Evolutionary conservation across 2,888 invertebrate species (phyloP).

Genomic region (Eupithecia exiguata): DNA sequence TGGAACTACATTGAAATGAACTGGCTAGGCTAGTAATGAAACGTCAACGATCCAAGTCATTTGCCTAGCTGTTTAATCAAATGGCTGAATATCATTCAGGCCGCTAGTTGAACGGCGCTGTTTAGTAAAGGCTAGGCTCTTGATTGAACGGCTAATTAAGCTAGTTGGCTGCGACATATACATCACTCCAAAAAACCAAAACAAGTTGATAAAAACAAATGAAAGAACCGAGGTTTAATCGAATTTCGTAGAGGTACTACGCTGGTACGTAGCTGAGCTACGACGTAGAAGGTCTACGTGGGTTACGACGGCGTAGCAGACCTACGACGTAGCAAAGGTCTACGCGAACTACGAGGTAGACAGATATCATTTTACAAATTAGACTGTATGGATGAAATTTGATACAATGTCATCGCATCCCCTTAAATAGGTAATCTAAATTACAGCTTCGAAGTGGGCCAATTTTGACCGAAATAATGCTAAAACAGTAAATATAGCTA

Average conservation of each 20-base stretch:
- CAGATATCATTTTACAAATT: not conserved
- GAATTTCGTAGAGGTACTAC: not conserved
- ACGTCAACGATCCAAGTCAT: too few relatives aligned
- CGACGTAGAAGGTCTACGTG: not conserved
- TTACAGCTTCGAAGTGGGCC: not conserved
- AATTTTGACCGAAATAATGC: not conserved
- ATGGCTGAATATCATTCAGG: too few relatives aligned
- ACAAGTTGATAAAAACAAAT: not conserved
- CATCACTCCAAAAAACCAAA: not conserved
- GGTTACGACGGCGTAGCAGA: slow-evolving; percentile 4
- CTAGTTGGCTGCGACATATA: too few relatives aligned
- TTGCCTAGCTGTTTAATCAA: too few relatives aligned
- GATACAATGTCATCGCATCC: not conserved
- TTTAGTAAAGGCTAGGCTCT: too few relatives aligned
- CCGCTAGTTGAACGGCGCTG: too few relatives aligned
- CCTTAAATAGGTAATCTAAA: not conserved
- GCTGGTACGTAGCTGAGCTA: not conserved
- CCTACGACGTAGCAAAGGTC: slow-evolving; percentile 15
- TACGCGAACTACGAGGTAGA: slow-evolving; percentile 15
- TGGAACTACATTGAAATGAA: too few relatives aligned
- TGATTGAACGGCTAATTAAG: too few relatives aligned
- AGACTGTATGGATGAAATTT: not conserved
- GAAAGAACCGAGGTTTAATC: not conserved
- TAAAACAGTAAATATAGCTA: not conserved
- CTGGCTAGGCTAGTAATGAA: too few relatives aligned